Evolutionary conservation across 64 coral and sea anemone genomes (phyloP).

Genomic region (Stichodactyla mertensii): DNA sequence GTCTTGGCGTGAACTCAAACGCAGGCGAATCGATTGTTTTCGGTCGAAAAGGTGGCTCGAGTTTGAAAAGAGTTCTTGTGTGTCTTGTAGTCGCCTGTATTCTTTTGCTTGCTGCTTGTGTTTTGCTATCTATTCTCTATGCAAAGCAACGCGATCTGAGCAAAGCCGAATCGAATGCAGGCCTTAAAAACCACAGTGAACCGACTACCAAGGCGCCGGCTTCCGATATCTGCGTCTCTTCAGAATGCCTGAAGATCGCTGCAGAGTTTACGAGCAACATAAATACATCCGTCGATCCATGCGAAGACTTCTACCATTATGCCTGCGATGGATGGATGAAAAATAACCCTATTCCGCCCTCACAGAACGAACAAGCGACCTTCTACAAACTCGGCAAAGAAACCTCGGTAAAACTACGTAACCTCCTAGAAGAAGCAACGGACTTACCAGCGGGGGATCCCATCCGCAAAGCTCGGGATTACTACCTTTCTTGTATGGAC

Average conservation of each 20-base stretch:
- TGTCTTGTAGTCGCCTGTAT: slow-evolving; percentile 23
- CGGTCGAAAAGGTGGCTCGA: not conserved
- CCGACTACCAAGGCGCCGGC: not conserved
- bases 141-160: slow-evolving; percentile 4
- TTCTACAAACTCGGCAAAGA: slow-evolving; percentile 30
- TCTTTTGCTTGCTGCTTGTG: slow-evolving; percentile 40
- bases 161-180: not conserved
- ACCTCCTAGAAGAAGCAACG: slow-evolving; percentile 42
- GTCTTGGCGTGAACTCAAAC: slow-evolving; percentile 35
- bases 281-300: slow-evolving; percentile 62
- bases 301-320: slow-evolving; percentile 72
- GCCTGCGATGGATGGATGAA: slow-evolving; percentile 69
- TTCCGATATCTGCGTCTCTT: slow-evolving; percentile 7
- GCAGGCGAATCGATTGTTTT: not conserved
- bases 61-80: slow-evolving; percentile 3
- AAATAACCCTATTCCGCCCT: slow-evolving; percentile 66
- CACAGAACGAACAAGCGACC: slow-evolving; percentile 52
- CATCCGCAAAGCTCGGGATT: slow-evolving; percentile 41
- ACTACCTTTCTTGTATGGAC: slow-evolving; percentile 85
- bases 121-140: slow-evolving; percentile 29
- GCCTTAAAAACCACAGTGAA: too few relatives aligned
- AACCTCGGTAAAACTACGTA: slow-evolving; percentile 35
- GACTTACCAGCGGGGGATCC: slow-evolving; percentile 8
- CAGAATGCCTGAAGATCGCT: slow-evolving; percentile 44
- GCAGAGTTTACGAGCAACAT: slow-evolving; percentile 45